These are phyloP conservation scores for Labia minor DNA, from an alignment of 2,888 invertebrate genomes.

Conservation along the genomic window DNA sequence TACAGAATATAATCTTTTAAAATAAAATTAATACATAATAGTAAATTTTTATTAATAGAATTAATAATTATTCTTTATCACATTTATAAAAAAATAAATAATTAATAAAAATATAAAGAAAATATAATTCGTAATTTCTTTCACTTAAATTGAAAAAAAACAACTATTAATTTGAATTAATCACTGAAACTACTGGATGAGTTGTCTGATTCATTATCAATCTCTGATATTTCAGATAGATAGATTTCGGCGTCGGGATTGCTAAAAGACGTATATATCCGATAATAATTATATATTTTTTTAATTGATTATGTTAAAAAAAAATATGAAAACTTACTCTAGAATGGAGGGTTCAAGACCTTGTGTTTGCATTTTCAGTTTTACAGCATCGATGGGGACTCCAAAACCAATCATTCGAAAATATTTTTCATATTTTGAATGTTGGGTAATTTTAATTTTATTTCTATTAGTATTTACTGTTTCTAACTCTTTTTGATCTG, in stretches of 20 bases:
- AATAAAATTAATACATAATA: too few relatives aligned
- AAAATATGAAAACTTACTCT: constrained; percentile 42
- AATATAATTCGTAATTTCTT: background rate
- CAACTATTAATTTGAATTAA: constrained; percentile 16
- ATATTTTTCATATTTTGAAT: constrained; percentile 62
- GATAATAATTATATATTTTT: background rate
- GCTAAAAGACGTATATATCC: constrained; percentile 22
- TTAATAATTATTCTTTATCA: background rate
- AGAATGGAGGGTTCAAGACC: constrained; percentile 67
- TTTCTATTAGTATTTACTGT: constrained; percentile 24
- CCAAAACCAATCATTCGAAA: constrained; percentile 86
- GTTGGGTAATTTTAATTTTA: constrained; percentile 39
- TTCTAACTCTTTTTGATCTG: constrained; percentile 23
- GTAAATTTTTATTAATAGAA: background rate
- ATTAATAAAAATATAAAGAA: background rate
- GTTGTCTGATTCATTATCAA: constrained; percentile 16
- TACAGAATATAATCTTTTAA: too few relatives aligned
- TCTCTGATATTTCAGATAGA: background rate
- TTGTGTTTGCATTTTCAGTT: constrained; percentile 68
- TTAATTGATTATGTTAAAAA: constrained; percentile 28
- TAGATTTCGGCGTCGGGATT: constrained; percentile 19
- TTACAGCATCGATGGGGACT: constrained; percentile 71
- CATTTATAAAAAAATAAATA: background rate
- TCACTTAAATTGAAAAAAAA: background rate
- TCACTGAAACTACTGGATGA: constrained; percentile 24